Evolutionary conservation across 2,113 vertebrate species (phyloP), one percentile per base, ranked within the genome.

Genomic region (Brienomyrus brachyistius): DNA sequence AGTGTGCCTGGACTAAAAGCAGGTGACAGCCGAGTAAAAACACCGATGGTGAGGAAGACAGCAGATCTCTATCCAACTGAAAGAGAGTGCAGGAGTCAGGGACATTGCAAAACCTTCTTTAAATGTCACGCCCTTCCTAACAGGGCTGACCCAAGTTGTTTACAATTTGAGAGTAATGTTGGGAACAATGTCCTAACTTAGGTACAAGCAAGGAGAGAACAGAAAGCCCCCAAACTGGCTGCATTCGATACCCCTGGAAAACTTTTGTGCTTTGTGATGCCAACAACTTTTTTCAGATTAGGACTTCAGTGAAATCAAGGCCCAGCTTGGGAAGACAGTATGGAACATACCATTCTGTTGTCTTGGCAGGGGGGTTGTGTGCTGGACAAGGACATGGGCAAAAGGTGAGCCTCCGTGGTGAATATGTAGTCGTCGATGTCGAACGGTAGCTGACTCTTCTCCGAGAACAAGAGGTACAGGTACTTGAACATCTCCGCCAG

Each of bases 401-500:
- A 93, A 0, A 99, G 95, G 93, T 99, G 98, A 23, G 98, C 98
- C 93, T 99, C 98, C 23, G 98, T 99, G 13, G 98, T 99, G 91
- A 99, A 99, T 92, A 99, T 94, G 51, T 99, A 99, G 94, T 98
- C 97, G 94, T 99, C 98, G 90, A 99, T 97, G 85, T 99, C 98
- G 0, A 99, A 99, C 45, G 96, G 96, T 88, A 99, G 94, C 89
- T 99, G 97, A 40, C 97, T 97, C 43, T 95, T 95, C 89, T 99
- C 98, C 88, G 98, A 97, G 92, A 99, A 99, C 56, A 99, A 94
- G 91, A 99, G 95, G 93, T 98, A 99, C 89, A 99, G 96, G 89
- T 99, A 99, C 91, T 99, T 99, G 95, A 99, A 99, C 98, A 99
- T 99, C 95, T 99, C 98, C 0, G 98, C 98, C 87, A 99, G 95